A percentile compares a stretch with the other conserved stretches of the same genome.
These are phyloP conservation scores for Metallyticus violacea DNA, from an alignment of 2,888 invertebrate species.

Conservation along the genomic window DNA sequence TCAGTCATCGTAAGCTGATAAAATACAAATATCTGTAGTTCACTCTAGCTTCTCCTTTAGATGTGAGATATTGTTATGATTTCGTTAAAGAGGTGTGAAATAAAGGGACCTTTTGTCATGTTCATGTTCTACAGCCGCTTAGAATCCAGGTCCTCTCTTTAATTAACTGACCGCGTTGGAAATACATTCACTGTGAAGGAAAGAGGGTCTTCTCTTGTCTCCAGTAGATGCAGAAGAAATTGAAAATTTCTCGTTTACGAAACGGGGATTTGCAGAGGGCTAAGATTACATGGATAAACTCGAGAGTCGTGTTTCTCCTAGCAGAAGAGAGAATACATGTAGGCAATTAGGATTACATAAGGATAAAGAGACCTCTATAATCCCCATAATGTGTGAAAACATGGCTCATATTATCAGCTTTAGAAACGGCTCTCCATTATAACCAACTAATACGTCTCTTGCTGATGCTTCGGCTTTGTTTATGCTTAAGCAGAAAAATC, in stretches of 20 bases:
- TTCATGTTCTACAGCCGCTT: background rate
- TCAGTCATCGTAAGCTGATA: too few relatives aligned
- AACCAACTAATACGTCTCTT: too few relatives aligned
- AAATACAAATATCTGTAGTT: too few relatives aligned
- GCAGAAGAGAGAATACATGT: background rate
- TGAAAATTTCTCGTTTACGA: background rate
- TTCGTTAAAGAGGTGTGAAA: too few relatives aligned
- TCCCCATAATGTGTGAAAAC: background rate
- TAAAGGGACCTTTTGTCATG: too few relatives aligned
- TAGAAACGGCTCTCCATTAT: background rate
- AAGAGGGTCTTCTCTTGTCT: background rate
- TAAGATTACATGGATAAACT: background rate
- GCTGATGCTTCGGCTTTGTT: background rate
- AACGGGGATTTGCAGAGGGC: background rate
- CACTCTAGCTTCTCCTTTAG: too few relatives aligned
- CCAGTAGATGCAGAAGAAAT: background rate
- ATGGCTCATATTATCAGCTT: background rate
- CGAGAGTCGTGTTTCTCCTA: background rate
- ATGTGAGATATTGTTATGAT: background rate
- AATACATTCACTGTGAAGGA: background rate
- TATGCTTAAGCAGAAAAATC: too few relatives aligned
- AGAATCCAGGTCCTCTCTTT: background rate
- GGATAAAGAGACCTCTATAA: background rate
- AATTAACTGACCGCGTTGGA: background rate
- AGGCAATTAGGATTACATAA: background rate